Evolutionary conservation across 2,888 invertebrate species (phyloP).

Genomic region (Lithophane ornitopus): DNA sequence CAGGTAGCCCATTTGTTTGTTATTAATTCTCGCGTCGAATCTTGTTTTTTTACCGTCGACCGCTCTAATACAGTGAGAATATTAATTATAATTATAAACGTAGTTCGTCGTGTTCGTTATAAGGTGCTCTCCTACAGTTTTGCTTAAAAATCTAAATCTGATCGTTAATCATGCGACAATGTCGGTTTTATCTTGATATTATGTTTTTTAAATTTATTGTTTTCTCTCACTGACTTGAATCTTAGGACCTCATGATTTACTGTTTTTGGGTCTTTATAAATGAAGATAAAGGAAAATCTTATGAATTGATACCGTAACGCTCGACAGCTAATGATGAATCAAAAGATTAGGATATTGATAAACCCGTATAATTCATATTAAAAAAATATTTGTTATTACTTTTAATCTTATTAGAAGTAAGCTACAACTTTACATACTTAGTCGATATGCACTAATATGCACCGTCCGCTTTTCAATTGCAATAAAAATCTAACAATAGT

Average conservation of each 20-base stretch:
- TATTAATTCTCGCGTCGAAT: slow-evolving; percentile 90
- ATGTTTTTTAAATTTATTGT: slow-evolving; percentile 78
- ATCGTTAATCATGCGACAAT: slow-evolving; percentile 90
- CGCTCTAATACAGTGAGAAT: slow-evolving; percentile 90
- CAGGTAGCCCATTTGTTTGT: slow-evolving; percentile 91
- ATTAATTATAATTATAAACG: slow-evolving; percentile 91
- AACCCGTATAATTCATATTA: slow-evolving; percentile 25
- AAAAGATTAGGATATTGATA: slow-evolving; percentile 46
- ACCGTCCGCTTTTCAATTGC: slow-evolving; percentile 27
- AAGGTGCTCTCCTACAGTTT: slow-evolving; percentile 84
- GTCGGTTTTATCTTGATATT: slow-evolving; percentile 87
- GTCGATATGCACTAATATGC: slow-evolving; percentile 43
- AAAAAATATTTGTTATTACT: slow-evolving; percentile 23
- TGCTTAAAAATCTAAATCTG: slow-evolving; percentile 88
- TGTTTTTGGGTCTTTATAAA: slow-evolving; percentile 59
- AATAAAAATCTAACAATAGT: slow-evolving; percentile 56
- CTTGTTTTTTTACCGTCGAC: slow-evolving; percentile 86
- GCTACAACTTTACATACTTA: slow-evolving; percentile 22
- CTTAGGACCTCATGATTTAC: slow-evolving; percentile 72
- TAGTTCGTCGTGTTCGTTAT: slow-evolving; percentile 86
- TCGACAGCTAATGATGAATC: slow-evolving; percentile 39
- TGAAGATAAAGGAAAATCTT: slow-evolving; percentile 48
- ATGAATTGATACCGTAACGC: slow-evolving; percentile 39
- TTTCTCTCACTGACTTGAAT: slow-evolving; percentile 70
- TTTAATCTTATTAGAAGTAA: slow-evolving; percentile 44